These are phyloP conservation scores for Strigamia maritima DNA, from an alignment of 2,888 invertebrate species.

Conservation along the genomic window DNA sequence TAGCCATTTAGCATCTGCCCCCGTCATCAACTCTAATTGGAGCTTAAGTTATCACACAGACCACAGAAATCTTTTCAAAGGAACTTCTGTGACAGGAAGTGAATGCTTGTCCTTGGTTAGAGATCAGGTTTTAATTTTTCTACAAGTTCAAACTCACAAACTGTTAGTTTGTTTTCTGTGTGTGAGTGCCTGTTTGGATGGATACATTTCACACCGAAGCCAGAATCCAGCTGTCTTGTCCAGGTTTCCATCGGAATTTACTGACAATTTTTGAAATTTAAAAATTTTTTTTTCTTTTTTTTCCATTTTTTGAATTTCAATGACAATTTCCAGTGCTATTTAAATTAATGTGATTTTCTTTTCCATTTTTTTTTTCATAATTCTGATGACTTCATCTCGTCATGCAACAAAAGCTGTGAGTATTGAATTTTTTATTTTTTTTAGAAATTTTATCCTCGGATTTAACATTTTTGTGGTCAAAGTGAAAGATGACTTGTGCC, in stretches of 20 bases:
- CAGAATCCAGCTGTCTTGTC: neutral
- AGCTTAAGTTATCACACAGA: slow-evolving; percentile 26
- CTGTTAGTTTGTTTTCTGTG: slow-evolving; percentile 9
- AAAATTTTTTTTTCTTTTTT: neutral
- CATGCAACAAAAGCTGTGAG: neutral
- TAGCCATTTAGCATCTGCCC: slow-evolving; percentile 22
- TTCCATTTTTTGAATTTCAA: neutral
- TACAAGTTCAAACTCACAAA: neutral
- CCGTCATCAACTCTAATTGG: slow-evolving; percentile 30
- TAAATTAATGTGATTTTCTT: neutral
- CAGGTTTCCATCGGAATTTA: neutral
- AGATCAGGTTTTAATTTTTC: slow-evolving; percentile 20
- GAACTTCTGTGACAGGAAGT: slow-evolving; percentile 28
- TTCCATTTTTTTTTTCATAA: neutral
- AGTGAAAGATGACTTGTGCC: too few relatives aligned
- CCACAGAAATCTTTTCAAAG: slow-evolving; percentile 28
- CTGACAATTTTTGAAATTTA: neutral
- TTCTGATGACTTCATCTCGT: neutral
- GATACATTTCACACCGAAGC: slow-evolving; percentile 23
- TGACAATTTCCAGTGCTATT: neutral
- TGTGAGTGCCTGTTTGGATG: slow-evolving; percentile 1
- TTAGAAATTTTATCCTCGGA: neutral
- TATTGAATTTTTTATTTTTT: neutral
- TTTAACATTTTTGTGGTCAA: too few relatives aligned
- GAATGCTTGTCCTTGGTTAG: neutral